phyloP scores from a whole-genome alignment of 23 tunicate genomes.

The Aplidium turbinatum region DNA sequence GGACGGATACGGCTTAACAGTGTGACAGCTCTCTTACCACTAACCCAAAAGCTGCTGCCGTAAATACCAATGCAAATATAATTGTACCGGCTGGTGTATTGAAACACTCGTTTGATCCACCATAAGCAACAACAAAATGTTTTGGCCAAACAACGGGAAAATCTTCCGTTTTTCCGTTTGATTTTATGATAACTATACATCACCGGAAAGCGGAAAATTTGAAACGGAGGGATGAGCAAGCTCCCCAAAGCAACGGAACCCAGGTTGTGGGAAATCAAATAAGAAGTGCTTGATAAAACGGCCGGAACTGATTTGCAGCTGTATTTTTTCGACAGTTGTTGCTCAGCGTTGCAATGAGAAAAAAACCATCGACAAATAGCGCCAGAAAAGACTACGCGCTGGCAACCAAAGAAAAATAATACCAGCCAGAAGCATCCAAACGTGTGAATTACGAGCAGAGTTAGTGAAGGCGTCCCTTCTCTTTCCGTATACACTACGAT shows the following conservation, averaged over 20 bases:
- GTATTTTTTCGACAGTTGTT: too few relatives aligned
- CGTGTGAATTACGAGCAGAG: conserved; percentile 18
- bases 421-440: conserved; percentile 62
- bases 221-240: neutral
- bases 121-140: neutral
- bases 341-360: too few relatives aligned
- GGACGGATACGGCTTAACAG: neutral
- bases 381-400: too few relatives aligned
- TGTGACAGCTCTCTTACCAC: neutral
- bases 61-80: neutral
- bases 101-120: neutral
- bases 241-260: neutral
- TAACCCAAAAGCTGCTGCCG: neutral
- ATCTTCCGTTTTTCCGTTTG: neutral
- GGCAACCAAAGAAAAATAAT: conserved; percentile 52
- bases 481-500: conserved; percentile 26
- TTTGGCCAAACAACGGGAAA: neutral
- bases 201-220: neutral
- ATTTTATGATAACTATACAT: neutral
- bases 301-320: too few relatives aligned
- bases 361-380: too few relatives aligned
- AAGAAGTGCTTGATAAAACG: too few relatives aligned
- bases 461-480: neutral
- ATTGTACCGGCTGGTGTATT: neutral
- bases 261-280: neutral